Evolutionary conservation across 2,113 vertebrate genomes (phyloP).

Genomic region (Orthonyx spaldingii): DNA sequence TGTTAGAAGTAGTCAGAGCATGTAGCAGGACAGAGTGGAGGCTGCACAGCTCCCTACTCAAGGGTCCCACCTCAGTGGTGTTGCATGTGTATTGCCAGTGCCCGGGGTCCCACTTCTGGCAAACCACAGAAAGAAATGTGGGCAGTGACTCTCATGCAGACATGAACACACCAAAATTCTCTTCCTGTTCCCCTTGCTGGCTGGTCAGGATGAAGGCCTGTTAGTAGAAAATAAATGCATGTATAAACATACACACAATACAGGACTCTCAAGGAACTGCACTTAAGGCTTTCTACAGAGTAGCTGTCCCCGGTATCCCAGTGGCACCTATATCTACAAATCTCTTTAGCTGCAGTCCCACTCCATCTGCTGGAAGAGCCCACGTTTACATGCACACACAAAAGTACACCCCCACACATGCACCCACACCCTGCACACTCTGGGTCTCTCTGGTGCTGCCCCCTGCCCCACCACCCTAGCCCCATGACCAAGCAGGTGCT

Average conservation of each 20-base stretch:
- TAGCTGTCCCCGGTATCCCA: not conserved
- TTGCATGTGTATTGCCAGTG: not conserved
- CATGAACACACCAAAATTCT: not conserved
- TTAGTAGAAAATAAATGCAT: not conserved
- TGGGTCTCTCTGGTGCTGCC: rapidly evolving
- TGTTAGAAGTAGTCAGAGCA: not conserved
- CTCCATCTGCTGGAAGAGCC: not conserved
- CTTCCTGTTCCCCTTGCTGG: not conserved
- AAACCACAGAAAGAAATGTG: not conserved
- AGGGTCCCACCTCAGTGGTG: not conserved
- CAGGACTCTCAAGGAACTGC: not conserved
- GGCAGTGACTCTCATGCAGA: rapidly evolving
- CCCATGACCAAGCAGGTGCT: rapidly evolving
- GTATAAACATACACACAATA: too few relatives aligned
- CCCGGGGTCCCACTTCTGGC: not conserved
- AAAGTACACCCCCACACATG: rapidly evolving
- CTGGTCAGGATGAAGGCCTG: not conserved
- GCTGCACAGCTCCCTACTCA: not conserved
- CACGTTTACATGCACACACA: not conserved
- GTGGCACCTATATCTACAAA: too few relatives aligned
- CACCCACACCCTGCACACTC: not conserved
- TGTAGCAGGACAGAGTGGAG: not conserved
- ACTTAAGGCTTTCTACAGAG: not conserved
- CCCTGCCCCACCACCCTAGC: not conserved
- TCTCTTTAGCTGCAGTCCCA: not conserved